Evolutionary conservation across 2,113 vertebrate species (phyloP).

Genomic region (Gopherus evgoodei): DNA sequence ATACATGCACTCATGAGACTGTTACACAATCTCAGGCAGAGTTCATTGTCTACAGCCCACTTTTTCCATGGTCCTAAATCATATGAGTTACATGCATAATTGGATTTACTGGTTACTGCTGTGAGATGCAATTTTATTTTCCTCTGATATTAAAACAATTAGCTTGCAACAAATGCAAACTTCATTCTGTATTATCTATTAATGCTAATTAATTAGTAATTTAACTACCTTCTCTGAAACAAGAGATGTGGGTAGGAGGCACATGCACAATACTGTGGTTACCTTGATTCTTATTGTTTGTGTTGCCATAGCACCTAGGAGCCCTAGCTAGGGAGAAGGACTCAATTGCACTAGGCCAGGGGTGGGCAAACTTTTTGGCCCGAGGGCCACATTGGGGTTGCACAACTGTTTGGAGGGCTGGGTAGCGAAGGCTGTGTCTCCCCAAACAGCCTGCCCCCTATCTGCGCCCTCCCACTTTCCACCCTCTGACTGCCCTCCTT

Average conservation of each 20-base stretch:
- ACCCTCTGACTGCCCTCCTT: no score
- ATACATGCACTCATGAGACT: rapidly evolving
- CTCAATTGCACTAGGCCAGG: no score
- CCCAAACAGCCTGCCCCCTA: no score
- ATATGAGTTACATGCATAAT: neutral
- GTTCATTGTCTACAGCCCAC: rapidly evolving
- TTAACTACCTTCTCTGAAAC: neutral
- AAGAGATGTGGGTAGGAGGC: rapidly evolving
- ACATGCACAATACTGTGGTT: neutral
- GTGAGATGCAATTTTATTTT: neutral
- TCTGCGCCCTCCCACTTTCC: no score
- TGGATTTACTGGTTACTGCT: neutral
- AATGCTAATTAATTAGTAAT: neutral
- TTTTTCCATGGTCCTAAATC: neutral
- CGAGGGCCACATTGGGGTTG: no score
- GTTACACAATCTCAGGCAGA: neutral
- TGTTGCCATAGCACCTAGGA: neutral
- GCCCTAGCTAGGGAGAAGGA: neutral
- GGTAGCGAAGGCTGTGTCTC: no score
- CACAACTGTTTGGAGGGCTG: no score
- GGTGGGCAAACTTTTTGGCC: no score
- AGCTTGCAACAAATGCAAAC: neutral
- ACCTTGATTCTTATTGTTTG: rapidly evolving
- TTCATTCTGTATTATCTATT: neutral
- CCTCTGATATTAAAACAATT: neutral